phyloP scores from a whole-genome alignment of 1,140 invertebrate genomes.

The Odontomachus brunneus region DNA sequence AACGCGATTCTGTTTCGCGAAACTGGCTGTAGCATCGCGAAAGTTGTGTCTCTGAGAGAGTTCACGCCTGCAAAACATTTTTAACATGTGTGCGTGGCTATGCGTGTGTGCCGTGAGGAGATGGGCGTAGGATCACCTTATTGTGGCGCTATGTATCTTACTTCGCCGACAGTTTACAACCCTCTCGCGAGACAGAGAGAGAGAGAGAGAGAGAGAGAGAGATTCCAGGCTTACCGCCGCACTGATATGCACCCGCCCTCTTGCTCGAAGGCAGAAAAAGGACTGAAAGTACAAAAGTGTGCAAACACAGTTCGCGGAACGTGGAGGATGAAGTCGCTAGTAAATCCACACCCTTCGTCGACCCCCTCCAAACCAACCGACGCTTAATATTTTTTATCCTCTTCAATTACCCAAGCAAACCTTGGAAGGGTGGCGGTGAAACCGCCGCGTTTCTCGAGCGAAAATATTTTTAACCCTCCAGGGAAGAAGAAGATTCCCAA shows the following conservation, averaged over 20 bases:
- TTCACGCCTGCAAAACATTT: constrained; percentile 58
- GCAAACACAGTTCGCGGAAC: constrained; percentile 26
- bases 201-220: neutral
- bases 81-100: constrained; percentile 21
- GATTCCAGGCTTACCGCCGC: constrained; percentile 47
- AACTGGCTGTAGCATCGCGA: constrained; percentile 48
- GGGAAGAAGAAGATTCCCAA: neutral
- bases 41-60: constrained; percentile 50
- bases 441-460: neutral
- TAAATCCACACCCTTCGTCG: neutral
- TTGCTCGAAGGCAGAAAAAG: neutral
- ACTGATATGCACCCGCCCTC: constrained; percentile 49
- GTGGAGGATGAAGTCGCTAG: constrained; percentile 1
- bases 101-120: constrained; percentile 27
- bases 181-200: constrained; percentile 5
- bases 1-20: constrained; percentile 61
- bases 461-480: constrained; percentile 32
- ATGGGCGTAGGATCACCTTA: constrained; percentile 16
- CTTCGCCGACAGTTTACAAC: constrained; percentile 57
- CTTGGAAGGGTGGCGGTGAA: neutral
- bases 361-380: neutral
- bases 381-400: constrained; percentile 45
- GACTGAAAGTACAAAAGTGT: constrained; percentile 35
- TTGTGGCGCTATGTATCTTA: constrained; percentile 54
- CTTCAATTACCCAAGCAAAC: constrained; percentile 43